phyloP scores from a whole-genome alignment of 2,888 invertebrate genomes.

The Pomacea canaliculata region DNA sequence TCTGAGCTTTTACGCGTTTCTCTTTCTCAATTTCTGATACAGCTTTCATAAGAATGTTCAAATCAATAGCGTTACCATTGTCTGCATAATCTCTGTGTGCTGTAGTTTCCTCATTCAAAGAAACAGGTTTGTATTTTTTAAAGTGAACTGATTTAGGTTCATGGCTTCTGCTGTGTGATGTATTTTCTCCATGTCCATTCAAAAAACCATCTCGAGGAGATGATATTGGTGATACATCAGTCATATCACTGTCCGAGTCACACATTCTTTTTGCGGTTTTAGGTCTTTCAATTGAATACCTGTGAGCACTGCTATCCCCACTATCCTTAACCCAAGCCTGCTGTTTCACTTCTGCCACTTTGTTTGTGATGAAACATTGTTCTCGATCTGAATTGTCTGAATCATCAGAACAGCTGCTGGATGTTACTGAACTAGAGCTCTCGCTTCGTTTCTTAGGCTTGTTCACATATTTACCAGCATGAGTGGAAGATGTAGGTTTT shows the following conservation, averaged over 20 bases:
- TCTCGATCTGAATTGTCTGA: background rate
- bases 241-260: constrained; percentile 62
- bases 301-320: background rate
- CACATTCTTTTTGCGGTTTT: constrained; percentile 31
- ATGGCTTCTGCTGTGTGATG: constrained; percentile 14
- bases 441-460: constrained; percentile 15
- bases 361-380: background rate
- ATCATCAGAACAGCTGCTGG: constrained; percentile 23
- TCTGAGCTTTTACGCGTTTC: constrained; percentile 53
- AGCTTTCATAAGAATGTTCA: constrained; percentile 60
- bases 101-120: constrained; percentile 15
- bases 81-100: constrained; percentile 16
- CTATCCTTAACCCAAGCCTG: constrained; percentile 1
- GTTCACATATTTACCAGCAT: background rate
- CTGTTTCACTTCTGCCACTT: background rate
- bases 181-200: constrained; percentile 17
- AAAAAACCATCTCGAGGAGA: constrained; percentile 51
- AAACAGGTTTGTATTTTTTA: constrained; percentile 17
- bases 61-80: constrained; percentile 48
- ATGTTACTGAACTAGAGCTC: constrained; percentile 21
- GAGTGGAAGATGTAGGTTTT: background rate
- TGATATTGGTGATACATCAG: constrained; percentile 61
- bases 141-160: constrained; percentile 1
- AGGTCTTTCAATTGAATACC: constrained; percentile 28
- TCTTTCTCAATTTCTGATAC: constrained; percentile 61